A percentile compares a stretch with the other conserved stretches of the same genome.
Evolutionary conservation across 2,113 vertebrate genomes (phyloP).

Genomic region (Epinephelus cyanopodus): DNA sequence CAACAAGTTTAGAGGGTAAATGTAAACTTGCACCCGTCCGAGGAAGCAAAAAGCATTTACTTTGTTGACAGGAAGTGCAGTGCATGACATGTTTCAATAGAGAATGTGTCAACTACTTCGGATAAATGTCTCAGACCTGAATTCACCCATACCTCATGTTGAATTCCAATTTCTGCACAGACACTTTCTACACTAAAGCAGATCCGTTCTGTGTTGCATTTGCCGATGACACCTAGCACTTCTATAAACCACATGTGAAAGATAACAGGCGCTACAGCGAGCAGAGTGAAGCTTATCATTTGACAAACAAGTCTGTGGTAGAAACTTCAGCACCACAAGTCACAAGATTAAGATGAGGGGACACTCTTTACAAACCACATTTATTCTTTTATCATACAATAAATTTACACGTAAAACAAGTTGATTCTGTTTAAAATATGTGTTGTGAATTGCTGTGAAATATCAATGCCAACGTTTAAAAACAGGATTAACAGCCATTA

Average conservation of each 20-base stretch:
- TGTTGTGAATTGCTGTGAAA: constrained; percentile 1
- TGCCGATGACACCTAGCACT: not conserved
- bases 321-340: not conserved
- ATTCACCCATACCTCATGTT: not conserved
- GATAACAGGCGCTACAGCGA: not conserved
- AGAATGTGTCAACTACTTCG: too few relatives aligned
- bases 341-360: not conserved
- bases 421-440: constrained; percentile 32
- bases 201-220: too few relatives aligned
- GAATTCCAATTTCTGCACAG: not conserved
- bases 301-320: not conserved
- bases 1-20: too few relatives aligned
- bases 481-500: constrained; percentile 3
- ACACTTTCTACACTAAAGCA: not conserved
- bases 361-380: constrained; percentile 34
- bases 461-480: constrained; percentile 12
- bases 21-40: too few relatives aligned
- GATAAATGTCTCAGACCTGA: too few relatives aligned
- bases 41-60: too few relatives aligned
- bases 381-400: constrained; percentile 53
- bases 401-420: constrained; percentile 43
- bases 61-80: too few relatives aligned
- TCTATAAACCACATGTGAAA: not conserved
- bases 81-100: too few relatives aligned
- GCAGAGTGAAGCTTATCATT: not conserved